Evolutionary conservation across 2,888 invertebrate genomes (phyloP), one percentile per base, ranked within the genome.

Genomic region (Aphidoletes aphidimyza): DNA sequence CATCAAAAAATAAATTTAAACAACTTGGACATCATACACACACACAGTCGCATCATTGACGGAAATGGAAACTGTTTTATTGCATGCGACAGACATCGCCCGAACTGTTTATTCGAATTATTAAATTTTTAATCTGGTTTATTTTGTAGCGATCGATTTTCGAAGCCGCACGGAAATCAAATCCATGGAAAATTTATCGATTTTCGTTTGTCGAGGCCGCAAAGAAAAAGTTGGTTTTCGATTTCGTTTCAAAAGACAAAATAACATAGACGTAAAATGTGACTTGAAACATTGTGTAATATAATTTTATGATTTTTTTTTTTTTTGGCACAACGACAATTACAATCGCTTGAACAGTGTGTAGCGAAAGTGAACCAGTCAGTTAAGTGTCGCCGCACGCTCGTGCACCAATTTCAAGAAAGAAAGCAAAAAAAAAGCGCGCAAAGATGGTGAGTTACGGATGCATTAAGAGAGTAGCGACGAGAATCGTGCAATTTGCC

Each of bases 91-190:
- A 69, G 30, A 30, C 14, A 30, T 69, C 11, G 69, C 69, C 26
- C 69, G 17, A 54, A 69, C 69, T 69, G 69, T 34, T 69, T 69
- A 30, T 30, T 69, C 2, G 34, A n/a, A 30, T 30, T 69, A 69
- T 69, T 30, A 69, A 69, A 69, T 30, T 30, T n/a, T 69, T 69
- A 69, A 69, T 69, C 30, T 69, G 30, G 69, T 69, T 69, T 26
- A 30, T 30, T 30, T 69, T 30, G 69, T 69, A 14, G n/a, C n/a
- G n/a, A n/a, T n/a, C 34, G 30, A 11, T 30, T 69, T n/a, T n/a
- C n/a, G n/a, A 8, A 34, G 14, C 6, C 0, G 69, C n/a, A n/a
- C 30, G 69, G 69, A 34, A 26, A 69, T 69, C 2, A 30, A 69
- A 30, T 54, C 22, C 42, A 42, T 9, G 42, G 14, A 14, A 42